These are phyloP conservation scores for Philereme vetulata DNA, from an alignment of 2,888 invertebrate species.

Conservation along the genomic window DNA sequence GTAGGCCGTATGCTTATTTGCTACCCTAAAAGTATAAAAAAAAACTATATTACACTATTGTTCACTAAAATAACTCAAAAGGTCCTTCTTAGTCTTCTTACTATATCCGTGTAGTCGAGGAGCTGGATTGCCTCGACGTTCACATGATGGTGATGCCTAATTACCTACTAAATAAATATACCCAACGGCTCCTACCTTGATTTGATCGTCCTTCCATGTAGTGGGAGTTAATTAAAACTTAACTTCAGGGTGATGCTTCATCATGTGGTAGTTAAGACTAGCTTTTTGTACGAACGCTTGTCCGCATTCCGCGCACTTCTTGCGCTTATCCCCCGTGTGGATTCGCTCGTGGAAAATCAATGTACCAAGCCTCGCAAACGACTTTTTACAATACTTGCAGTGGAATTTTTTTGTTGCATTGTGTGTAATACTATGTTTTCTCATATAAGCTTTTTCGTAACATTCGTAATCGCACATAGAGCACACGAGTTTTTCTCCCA, in stretches of 20 bases:
- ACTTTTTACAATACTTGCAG: constrained; percentile 44
- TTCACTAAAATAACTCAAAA: too few relatives aligned
- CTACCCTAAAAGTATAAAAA: too few relatives aligned
- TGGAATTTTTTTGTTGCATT: constrained; percentile 68
- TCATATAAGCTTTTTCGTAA: constrained; percentile 57
- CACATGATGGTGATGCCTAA: too few relatives aligned
- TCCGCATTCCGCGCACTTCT: too few relatives aligned
- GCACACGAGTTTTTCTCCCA: constrained; percentile 6
- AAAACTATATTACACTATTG: too few relatives aligned
- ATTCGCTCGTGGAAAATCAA: constrained; percentile 60
- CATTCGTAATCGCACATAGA: constrained; percentile 65
- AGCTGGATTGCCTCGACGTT: too few relatives aligned
- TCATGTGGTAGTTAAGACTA: background rate
- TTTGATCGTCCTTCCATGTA: background rate
- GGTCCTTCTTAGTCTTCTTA: too few relatives aligned
- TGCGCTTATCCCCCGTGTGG: too few relatives aligned
- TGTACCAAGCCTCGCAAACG: constrained; percentile 65
- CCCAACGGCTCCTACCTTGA: background rate
- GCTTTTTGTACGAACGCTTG: too few relatives aligned
- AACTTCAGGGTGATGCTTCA: background rate
- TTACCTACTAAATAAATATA: too few relatives aligned
- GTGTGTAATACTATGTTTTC: constrained; percentile 70
- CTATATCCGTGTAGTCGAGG: too few relatives aligned
- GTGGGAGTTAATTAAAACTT: background rate
- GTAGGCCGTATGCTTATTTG: too few relatives aligned